Evolutionary conservation across 1,140 invertebrate genomes (phyloP).

Genomic region (Cylas formicarius): DNA sequence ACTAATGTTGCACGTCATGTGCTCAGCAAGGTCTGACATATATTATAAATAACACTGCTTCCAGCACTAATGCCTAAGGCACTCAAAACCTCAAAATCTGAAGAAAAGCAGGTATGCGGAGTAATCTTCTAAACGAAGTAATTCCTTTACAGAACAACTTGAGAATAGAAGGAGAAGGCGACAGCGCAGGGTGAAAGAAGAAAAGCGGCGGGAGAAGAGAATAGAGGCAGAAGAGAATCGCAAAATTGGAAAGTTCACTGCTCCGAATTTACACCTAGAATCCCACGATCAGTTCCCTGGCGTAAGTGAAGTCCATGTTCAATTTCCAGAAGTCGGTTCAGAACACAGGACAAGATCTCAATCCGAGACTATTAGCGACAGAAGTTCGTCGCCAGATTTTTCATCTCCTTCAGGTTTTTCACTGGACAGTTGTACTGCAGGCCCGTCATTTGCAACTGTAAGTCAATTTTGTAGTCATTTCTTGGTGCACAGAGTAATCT

Average conservation of each 20-base stretch:
- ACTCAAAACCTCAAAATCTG: too few relatives aligned
- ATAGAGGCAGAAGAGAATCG: conserved; percentile 65
- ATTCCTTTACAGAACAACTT: conserved; percentile 51
- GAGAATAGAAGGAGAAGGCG: conserved; percentile 54
- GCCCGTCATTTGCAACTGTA: conserved; percentile 57
- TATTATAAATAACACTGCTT: too few relatives aligned
- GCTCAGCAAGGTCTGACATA: too few relatives aligned
- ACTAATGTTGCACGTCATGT: too few relatives aligned
- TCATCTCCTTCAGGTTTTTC: conserved; percentile 31
- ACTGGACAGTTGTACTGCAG: conserved; percentile 31
- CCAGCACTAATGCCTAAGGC: conserved; percentile 9
- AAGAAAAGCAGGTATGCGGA: too few relatives aligned
- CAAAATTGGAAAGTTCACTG: conserved; percentile 56
- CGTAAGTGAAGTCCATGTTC: conserved; percentile 49
- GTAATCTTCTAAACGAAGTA: conserved; percentile 8
- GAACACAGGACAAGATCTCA: conserved; percentile 25
- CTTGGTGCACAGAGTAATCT: too few relatives aligned
- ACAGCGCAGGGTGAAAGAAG: conserved; percentile 57
- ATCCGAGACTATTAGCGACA: conserved; percentile 22
- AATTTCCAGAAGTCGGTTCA: conserved; percentile 48
- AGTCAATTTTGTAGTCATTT: conserved; percentile 10
- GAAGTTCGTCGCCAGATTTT: conserved; percentile 18
- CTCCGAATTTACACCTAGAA: conserved; percentile 52
- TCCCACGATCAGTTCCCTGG: conserved; percentile 61
- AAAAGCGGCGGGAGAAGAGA: conserved; percentile 60